Evolutionary conservation across 1,140 invertebrate genomes (phyloP).

Genomic region (Drosophila cardini): DNA sequence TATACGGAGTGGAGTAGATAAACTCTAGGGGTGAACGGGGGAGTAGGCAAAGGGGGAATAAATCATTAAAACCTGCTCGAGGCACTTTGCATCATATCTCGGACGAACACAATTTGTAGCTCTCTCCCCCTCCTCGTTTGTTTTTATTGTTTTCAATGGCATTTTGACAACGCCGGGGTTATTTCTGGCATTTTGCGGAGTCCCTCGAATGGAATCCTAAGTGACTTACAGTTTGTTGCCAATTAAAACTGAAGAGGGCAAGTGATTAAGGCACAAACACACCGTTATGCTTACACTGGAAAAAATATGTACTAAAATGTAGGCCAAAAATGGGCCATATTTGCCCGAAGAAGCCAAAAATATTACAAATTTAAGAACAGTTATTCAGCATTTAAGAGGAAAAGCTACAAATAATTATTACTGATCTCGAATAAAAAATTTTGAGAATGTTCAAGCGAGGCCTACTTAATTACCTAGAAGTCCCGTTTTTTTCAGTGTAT

Average conservation of each 20-base stretch:
- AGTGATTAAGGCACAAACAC: conserved; percentile 67
- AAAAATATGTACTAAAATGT: too few species aligned
- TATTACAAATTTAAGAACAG: too few species aligned
- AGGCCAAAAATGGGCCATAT: too few species aligned
- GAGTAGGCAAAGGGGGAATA: background rate
- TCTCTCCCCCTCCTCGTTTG: conserved; percentile 38
- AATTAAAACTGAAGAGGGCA: conserved; percentile 79
- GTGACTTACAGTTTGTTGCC: conserved; percentile 74
- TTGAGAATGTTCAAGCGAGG: too few species aligned
- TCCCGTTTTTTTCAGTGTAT: too few species aligned
- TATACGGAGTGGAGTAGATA: background rate
- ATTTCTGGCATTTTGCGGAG: conserved; percentile 42
- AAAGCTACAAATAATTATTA: too few species aligned
- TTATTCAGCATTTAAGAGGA: too few species aligned
- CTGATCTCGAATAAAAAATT: too few species aligned
- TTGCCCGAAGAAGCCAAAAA: too few species aligned
- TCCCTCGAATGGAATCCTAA: conserved; percentile 40
- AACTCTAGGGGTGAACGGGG: background rate
- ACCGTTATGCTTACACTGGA: background rate
- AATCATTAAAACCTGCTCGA: conserved; percentile 40
- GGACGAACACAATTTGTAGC: conserved; percentile 24
- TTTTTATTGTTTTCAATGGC: conserved; percentile 70
- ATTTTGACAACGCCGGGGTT: conserved; percentile 26
- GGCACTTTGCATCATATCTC: conserved; percentile 42
- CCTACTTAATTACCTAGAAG: too few species aligned